Percentiles rank a stretch among this genome's conserved stretches.
These are phyloP conservation scores for Leuciscus idus DNA, from an alignment of 2,113 vertebrate species.

Conservation along the genomic window DNA sequence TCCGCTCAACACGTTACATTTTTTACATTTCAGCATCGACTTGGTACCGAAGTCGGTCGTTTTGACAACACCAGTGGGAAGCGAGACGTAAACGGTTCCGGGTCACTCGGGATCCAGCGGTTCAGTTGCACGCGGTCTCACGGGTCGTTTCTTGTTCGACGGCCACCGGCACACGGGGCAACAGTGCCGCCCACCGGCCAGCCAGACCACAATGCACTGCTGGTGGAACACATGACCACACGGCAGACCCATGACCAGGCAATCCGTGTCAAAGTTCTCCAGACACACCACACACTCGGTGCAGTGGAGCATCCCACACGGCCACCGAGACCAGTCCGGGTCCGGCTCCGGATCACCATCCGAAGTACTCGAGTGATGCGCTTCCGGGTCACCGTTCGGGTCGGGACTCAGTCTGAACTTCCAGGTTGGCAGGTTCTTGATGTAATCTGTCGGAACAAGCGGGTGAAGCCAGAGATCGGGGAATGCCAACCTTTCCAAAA, in stretches of 20 bases:
- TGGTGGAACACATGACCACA: conserved; percentile 97
- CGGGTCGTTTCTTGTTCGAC: conserved; percentile 91
- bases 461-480: conserved; percentile 97
- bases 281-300: conserved; percentile 97
- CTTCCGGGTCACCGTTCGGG: background rate
- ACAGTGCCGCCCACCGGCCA: conserved; percentile 89
- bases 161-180: conserved; percentile 96
- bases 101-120: conserved; percentile 48
- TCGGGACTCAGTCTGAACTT: conserved; percentile 73
- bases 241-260: conserved; percentile 89
- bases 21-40: too few relatives aligned
- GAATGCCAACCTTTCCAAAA: conserved; percentile 90
- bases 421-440: conserved; percentile 91
- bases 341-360: background rate
- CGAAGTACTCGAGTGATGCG: background rate
- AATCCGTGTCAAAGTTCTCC: conserved; percentile 86
- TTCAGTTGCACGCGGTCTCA: conserved; percentile 59
- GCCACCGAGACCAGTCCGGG: conserved; percentile 88
- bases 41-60: too few relatives aligned
- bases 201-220: conserved; percentile 93
- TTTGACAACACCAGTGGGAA: conserved; percentile 54
- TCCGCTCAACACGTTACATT: too few relatives aligned
- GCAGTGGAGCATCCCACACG: conserved; percentile 82
- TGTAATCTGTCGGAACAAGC: conserved; percentile 91
- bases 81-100: conserved; percentile 53